phyloP scores from a whole-genome alignment of 37 sponge, comb jelly and placozoan genomes.

The Amphimedon queenslandica region DNA sequence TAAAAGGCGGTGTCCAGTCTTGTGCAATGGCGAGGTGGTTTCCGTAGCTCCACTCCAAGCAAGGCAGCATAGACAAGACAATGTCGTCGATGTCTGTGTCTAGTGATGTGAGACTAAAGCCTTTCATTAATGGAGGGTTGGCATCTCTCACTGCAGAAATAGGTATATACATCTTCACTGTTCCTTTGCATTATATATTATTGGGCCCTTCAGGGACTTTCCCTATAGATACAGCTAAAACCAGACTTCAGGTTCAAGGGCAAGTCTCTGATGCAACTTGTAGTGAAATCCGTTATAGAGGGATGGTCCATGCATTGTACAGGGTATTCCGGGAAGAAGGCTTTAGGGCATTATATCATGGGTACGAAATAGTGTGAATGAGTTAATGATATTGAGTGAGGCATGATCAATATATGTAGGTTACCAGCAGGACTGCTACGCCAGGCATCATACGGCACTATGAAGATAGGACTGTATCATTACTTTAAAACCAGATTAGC shows the following conservation, averaged over 20 bases:
- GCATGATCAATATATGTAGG: conserved; percentile 43
- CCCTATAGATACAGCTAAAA: conserved; percentile 88
- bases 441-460: conserved; percentile 90
- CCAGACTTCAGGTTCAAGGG: conserved; percentile 75
- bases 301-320: conserved; percentile 79
- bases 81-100: not conserved
- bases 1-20: no score
- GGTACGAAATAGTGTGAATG: conserved; percentile 39
- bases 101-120: not conserved
- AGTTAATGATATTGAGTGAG: no score
- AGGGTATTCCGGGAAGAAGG: conserved; percentile 76
- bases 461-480: conserved; percentile 87
- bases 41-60: not conserved
- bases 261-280: conserved; percentile 47
- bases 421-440: conserved; percentile 81
- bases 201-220: conserved; percentile 93
- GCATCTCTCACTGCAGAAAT: conserved; percentile 89
- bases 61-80: not conserved
- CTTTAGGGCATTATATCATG: conserved; percentile 66
- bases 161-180: conserved; percentile 67
- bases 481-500: conserved; percentile 53
- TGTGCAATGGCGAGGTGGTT: conserved; percentile 1
- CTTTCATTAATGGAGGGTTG: conserved; percentile 80
- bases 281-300: conserved; percentile 46
- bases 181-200: no score